Percentiles rank a stretch among this genome's conserved stretches.
These are phyloP conservation scores for Protonemura montana DNA, from an alignment of 2,888 invertebrate species.

Conservation along the genomic window DNA sequence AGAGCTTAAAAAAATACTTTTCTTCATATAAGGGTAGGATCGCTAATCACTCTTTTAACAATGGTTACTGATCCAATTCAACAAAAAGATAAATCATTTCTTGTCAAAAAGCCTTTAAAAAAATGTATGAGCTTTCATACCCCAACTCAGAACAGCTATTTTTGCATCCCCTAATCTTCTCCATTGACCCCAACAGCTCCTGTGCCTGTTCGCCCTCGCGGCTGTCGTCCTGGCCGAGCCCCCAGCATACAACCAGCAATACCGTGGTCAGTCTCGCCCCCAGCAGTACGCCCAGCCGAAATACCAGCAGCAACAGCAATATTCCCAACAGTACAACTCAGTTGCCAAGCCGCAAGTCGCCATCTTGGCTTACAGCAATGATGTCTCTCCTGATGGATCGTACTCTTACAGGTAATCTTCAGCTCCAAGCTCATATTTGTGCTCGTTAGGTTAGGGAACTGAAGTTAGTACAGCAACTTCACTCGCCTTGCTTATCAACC, in stretches of 20 bases:
- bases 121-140: too few relatives aligned
- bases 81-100: too few relatives aligned
- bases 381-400: constrained; percentile 64
- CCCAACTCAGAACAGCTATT: too few relatives aligned
- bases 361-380: constrained; percentile 68
- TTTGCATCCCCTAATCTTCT: not conserved
- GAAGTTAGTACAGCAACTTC: too few relatives aligned
- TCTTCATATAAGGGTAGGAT: too few relatives aligned
- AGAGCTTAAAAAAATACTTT: too few relatives aligned
- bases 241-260: constrained; percentile 23
- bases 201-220: constrained; percentile 3
- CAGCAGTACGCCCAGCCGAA: constrained; percentile 18
- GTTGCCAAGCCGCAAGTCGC: constrained; percentile 58
- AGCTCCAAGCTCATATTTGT: too few relatives aligned
- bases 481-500: too few relatives aligned
- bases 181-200: not conserved
- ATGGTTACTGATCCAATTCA: too few relatives aligned
- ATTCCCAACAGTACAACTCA: constrained; percentile 35
- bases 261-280: not conserved
- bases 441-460: too few relatives aligned
- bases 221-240: constrained; percentile 57
- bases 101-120: too few relatives aligned
- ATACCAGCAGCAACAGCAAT: constrained; percentile 20
- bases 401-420: constrained; percentile 61
- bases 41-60: too few relatives aligned